Conservation (phyloP, 1,140 invertebrate genomes). For the Caenorhabditis briggsae region DNA sequence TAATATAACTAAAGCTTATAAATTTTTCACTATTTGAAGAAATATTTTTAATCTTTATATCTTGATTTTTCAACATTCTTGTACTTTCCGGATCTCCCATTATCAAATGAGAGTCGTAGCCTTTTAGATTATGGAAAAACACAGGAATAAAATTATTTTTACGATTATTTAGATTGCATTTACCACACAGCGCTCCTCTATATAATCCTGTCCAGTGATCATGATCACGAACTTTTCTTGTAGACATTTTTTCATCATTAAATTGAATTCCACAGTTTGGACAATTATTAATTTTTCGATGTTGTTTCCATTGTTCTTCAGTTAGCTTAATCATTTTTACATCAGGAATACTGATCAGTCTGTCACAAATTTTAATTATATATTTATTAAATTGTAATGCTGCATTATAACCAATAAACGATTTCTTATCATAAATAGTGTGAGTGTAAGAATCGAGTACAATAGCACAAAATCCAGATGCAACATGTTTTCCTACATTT, state of each 20-base stretch:
- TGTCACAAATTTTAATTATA: constrained; percentile 12
- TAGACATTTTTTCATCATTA: constrained; percentile 55
- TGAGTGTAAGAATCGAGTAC: constrained; percentile 45
- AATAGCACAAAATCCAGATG: constrained; percentile 54
- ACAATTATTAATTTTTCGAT: too few relatives aligned
- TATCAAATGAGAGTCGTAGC: constrained; percentile 65
- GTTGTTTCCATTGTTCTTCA: too few relatives aligned
- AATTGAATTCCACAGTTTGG: constrained; percentile 15
- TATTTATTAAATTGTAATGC: constrained; percentile 47
- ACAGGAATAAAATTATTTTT: too few relatives aligned
- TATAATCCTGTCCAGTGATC: too few relatives aligned
- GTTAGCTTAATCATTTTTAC: constrained; percentile 56
- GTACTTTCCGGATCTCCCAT: constrained; percentile 55
- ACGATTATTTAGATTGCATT: too few relatives aligned
- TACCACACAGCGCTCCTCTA: too few relatives aligned
- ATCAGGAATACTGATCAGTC: not conserved
- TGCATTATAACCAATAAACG: constrained; percentile 41
- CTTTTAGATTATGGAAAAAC: too few relatives aligned
- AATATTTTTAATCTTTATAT: constrained; percentile 62
- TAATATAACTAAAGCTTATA: constrained; percentile 62
- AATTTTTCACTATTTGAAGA: constrained; percentile 65
- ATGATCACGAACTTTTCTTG: too few relatives aligned
- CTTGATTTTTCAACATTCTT: constrained; percentile 52
- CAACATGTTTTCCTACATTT: constrained; percentile 51
- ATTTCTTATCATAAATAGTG: constrained; percentile 52